Evolutionary conservation across 2,113 vertebrate species (phyloP), one percentile per base, ranked within the genome.

Genomic region (Alces alces): DNA sequence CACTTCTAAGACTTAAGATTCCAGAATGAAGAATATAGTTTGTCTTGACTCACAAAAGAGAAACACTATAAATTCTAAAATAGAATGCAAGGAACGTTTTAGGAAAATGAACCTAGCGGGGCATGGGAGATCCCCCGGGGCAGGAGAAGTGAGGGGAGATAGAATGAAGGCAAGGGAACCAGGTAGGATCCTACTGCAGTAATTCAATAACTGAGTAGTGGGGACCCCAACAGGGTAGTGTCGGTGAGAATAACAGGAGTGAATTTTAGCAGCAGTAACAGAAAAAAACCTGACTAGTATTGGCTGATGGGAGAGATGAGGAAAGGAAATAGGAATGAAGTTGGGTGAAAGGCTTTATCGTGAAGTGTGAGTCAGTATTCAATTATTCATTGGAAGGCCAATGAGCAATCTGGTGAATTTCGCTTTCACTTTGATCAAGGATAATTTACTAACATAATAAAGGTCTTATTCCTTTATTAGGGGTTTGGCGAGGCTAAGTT

Each of bases 401-500:
- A 70, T 2, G 33, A 96, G 70, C 33, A 50, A 80, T 19, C n/a
- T 82, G 43, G 17, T 83, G 28, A 86, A 61, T 50, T 88, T 43
- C 33, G 33, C 90, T 90, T 95, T 91, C 43, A 54, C 39, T 88
- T 80, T 79, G 52, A 85, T 91, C 52, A 58, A 95, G 60, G 45
- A 36, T 95, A 91, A 95, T 76, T 92, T 83, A 78, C 64, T 93
- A 86, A 86, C 60, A 78, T 70, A 91, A 80, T 52, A 60, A 57
- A 79, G n/a, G 17, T 47, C 36, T 57, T 25, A 33, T 19, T 30
- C 16, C 39, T 96, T 92, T 91, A 91, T 57, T 66, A 93, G 47
- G 15, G 25, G 27, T 36, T 92, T 88, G 64, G 27, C 33, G 47
- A 70, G 88, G 57, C 25, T 76, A 76, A 89, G 43, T 76, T 96